Base-by-base conservation (phyloP, 2,113 vertebrate genomes). In the Sinocyclocheilus anshuiensis region DNA sequence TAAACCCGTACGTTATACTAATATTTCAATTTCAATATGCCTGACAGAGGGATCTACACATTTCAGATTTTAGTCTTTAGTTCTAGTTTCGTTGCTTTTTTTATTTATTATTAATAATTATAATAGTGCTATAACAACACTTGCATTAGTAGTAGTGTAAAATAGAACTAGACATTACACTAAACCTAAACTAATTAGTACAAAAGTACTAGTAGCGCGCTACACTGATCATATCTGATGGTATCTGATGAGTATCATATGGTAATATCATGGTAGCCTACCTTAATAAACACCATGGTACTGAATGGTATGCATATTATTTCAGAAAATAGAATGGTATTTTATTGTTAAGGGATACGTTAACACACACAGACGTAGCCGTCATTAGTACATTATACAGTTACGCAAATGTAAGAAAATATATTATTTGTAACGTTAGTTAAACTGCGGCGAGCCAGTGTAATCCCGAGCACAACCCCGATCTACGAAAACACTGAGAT, bases 141-240 rank as follows among this genome's bases (percentile, higher is more conserved):
- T 39, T 22, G 5, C 4, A 39, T 39, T 72, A 22, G 20, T 39
- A 4, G 36, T 11, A 20, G 29, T 10, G 10, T 1, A 33, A 18
- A 33, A 7, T 2, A 39, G 1, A 18, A 22, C 15, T 29, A 4
- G 53, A 13, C 12, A 59, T 57, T 91, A 92, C 88, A 90, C 59
- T 7, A 33, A 69, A 69, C 65, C 36, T 39, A 20, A 26, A 6
- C 36, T 13, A 4, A 45, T 36, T 18, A 15, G 6, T 36, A 20
- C 67, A 71, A 18, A 36, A 24, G 6, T 24, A 76, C 6, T 24
- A 74, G 29, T 36, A 20, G 29, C 12, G 8, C 48, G 18, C 2
- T 48, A 15, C 2, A 16, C 0, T 75, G 39, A 39, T 39, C 11
- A 3, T 16, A 33, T 53, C 3, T 53, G 20, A 77, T 13, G 1